Conservation (phyloP, 2,797 vertebrate genomes). For the Steatocranus sp. region DNA sequence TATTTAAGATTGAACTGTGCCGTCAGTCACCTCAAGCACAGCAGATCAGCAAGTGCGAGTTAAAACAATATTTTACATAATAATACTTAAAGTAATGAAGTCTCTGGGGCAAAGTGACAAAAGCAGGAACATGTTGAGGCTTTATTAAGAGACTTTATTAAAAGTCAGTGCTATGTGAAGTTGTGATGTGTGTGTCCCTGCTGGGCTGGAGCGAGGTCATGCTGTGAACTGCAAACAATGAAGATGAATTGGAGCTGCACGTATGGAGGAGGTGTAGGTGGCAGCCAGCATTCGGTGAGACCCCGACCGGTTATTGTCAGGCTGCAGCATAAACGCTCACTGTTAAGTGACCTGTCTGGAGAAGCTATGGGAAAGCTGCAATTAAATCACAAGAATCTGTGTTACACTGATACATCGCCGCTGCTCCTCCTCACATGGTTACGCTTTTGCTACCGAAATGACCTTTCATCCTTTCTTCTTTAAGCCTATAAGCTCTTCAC, state of each 20-base stretch:
- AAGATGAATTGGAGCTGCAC: slow-evolving; percentile 77
- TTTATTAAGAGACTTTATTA: slow-evolving; percentile 49
- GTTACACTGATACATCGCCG: not conserved
- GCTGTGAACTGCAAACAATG: slow-evolving; percentile 68
- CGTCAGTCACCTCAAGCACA: not conserved
- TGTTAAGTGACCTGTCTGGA: not conserved
- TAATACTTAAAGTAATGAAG: slow-evolving; percentile 49
- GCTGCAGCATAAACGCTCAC: slow-evolving; percentile 16
- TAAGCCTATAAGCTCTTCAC: not conserved
- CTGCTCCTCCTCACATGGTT: not conserved
- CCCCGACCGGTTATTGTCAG: slow-evolving; percentile 57
- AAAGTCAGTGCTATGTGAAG: slow-evolving; percentile 36
- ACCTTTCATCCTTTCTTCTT: not conserved
- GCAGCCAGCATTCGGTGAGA: slow-evolving; percentile 73
- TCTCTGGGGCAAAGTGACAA: slow-evolving; percentile 34
- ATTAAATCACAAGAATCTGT: not conserved
- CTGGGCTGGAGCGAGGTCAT: slow-evolving; percentile 67
- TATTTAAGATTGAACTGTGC: not conserved
- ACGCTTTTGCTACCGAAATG: not conserved
- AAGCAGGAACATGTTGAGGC: slow-evolving; percentile 42
- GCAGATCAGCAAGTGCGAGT: not conserved
- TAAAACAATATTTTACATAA: not conserved
- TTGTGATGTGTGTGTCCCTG: slow-evolving; percentile 46
- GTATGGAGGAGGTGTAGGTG: slow-evolving; percentile 74
- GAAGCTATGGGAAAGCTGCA: not conserved